Evolutionary conservation across 2,113 vertebrate species (phyloP).

Genomic region (Dipodomys spectabilis): DNA sequence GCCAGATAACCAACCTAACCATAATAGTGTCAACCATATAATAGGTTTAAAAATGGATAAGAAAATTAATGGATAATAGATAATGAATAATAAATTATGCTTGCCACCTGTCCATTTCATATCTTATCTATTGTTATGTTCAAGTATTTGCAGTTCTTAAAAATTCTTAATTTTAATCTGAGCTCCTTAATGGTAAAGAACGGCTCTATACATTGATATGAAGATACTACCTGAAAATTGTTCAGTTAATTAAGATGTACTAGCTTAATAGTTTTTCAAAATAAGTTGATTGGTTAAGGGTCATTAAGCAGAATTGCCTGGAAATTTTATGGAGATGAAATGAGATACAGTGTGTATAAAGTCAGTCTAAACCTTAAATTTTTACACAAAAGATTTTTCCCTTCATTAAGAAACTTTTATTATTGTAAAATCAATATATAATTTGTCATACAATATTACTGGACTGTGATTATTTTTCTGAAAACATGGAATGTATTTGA

Average conservation of each 20-base stretch:
- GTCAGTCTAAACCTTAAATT: neutral
- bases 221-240: neutral
- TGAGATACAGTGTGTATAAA: neutral
- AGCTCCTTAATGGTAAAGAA: neutral
- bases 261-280: conserved; percentile 27
- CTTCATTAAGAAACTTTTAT: conserved; percentile 20
- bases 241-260: neutral
- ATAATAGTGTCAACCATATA: neutral
- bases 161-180: conserved; percentile 1
- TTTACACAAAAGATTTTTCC: neutral
- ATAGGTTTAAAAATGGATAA: neutral
- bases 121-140: neutral
- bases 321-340: conserved; percentile 29
- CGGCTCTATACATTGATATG: neutral
- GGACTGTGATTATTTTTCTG: neutral
- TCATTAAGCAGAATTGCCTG: neutral
- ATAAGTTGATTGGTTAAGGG: neutral
- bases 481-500: conserved; percentile 27
- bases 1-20: neutral
- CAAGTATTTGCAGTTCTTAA: neutral
- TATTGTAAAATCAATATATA: neutral
- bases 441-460: neutral
- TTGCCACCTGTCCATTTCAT: conserved; percentile 2
- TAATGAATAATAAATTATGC: neutral
- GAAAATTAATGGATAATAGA: neutral